Evolutionary conservation across 1,140 invertebrate genomes (phyloP).

Genomic region (Drosophila sp.): DNA sequence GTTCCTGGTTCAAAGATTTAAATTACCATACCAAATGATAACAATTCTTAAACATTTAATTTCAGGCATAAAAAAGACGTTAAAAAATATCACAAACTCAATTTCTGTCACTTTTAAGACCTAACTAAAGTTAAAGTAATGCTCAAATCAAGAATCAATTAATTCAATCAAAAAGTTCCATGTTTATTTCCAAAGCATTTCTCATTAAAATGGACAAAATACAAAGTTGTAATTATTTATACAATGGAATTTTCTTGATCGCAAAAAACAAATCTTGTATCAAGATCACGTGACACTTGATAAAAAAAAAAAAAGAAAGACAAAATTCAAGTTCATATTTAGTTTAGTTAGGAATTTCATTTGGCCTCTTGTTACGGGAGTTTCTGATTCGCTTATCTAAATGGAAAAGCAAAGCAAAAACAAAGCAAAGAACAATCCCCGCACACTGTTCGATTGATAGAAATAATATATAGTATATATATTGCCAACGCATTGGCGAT

Average conservation of each 20-base stretch:
- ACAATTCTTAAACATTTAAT: too few relatives aligned
- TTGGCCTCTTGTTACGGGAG: slow-evolving; percentile 9
- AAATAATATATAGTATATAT: slow-evolving; percentile 8
- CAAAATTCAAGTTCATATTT: slow-evolving; percentile 40
- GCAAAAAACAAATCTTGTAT: neutral
- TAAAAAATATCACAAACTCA: too few relatives aligned
- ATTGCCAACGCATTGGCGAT: slow-evolving; percentile 38
- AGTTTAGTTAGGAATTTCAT: slow-evolving; percentile 37
- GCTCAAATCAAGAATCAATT: neutral
- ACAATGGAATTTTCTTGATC: neutral
- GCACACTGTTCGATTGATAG: slow-evolving; percentile 19
- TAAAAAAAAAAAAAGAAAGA: neutral
- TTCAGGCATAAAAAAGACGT: too few relatives aligned
- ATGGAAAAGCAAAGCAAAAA: neutral
- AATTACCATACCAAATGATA: too few relatives aligned
- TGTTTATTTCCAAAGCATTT: neutral
- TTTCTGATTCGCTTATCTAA: slow-evolving; percentile 48
- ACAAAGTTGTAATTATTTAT: neutral
- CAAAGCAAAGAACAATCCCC: slow-evolving; percentile 30
- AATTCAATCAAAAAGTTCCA: neutral
- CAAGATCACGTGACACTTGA: slow-evolving; percentile 40
- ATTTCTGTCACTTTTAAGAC: neutral
- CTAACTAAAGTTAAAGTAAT: neutral
- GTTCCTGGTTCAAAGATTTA: too few relatives aligned
- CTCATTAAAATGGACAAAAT: neutral